These are phyloP conservation scores for Scolopax rusticola DNA, from an alignment of 2,797 vertebrate genomes.

Conservation along the genomic window DNA sequence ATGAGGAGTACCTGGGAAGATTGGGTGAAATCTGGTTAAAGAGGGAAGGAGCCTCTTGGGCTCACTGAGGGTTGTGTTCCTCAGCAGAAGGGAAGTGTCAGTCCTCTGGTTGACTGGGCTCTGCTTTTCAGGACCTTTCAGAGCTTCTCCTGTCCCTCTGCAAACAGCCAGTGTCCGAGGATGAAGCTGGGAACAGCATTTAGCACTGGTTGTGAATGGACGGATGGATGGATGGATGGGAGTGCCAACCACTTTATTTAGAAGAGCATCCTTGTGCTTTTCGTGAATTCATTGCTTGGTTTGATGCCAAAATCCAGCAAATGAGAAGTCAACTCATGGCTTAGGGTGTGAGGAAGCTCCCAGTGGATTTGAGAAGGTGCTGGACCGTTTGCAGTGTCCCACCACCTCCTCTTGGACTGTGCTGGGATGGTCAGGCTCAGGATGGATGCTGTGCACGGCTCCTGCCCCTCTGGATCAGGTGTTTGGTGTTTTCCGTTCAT, in stretches of 20 bases:
- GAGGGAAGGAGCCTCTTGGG: neutral
- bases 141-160: neutral
- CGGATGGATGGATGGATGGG: no score
- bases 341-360: neutral
- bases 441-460: neutral
- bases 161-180: neutral
- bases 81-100: neutral
- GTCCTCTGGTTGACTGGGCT: neutral
- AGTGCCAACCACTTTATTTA: neutral
- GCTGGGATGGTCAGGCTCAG: neutral
- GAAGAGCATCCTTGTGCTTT: neutral
- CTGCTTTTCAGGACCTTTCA: neutral
- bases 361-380: neutral
- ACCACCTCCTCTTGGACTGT: neutral
- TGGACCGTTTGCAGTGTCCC: neutral
- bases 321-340: neutral
- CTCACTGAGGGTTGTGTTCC: neutral
- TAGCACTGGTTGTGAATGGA: fast-evolving
- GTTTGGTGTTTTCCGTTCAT: fast-evolving
- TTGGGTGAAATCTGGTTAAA: neutral
- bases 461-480: neutral
- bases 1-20: no score
- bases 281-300: neutral
- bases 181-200: neutral
- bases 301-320: neutral